Base-by-base conservation (phyloP, 2,888 invertebrate genomes). In the Acanthoscelides obtectus region DNA sequence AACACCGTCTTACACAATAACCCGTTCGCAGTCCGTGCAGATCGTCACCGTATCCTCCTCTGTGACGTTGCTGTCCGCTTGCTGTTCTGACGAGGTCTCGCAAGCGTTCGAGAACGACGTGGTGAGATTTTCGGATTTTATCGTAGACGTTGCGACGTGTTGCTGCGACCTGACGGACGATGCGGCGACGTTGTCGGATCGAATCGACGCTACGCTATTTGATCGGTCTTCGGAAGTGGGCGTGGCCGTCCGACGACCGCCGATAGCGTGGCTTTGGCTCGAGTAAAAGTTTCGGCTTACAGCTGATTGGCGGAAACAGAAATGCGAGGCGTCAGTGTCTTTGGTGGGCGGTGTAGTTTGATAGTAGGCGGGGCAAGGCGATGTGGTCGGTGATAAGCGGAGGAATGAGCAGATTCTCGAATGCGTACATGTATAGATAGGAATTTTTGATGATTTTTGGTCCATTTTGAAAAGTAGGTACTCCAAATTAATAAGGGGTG, bases 11-110 rank as follows among this genome's bases (percentile, higher is more conserved):
- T 92, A 96, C 96, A 93, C 92, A 86, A 96, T 94, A 84, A 92
- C 89, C 86, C 93, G 90, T 87, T 93, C 94, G 89, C 96, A 97
- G 83, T 93, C 93, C 83, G 91, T 90, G 89, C 97, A 96, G 86
- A 88, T 87, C 73, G 90, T 90, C 79, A 89, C 87, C 83, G 89
- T 84, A 87, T 87, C 87, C 81, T 87, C 45, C 67, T 45, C 45
- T 45, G 45, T 45, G 45, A 45, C 45, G 45, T 45, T 45, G 45
- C 45, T 45, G 3, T 17, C 45, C 45, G 17, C 45, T 45, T 3
- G 45, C 45, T 45, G 45, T 45, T 45, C 45, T 12, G 45, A 45
- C 45, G 45, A n/a, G n/a, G n/a, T 45, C 12, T 45, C 45, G 12
- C 45, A 45, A 45, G 1, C 45, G 45, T 45, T 45, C 45, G 12